Conservation (phyloP, 1,140 invertebrate genomes). For the Brachionus calyciflorus region DNA sequence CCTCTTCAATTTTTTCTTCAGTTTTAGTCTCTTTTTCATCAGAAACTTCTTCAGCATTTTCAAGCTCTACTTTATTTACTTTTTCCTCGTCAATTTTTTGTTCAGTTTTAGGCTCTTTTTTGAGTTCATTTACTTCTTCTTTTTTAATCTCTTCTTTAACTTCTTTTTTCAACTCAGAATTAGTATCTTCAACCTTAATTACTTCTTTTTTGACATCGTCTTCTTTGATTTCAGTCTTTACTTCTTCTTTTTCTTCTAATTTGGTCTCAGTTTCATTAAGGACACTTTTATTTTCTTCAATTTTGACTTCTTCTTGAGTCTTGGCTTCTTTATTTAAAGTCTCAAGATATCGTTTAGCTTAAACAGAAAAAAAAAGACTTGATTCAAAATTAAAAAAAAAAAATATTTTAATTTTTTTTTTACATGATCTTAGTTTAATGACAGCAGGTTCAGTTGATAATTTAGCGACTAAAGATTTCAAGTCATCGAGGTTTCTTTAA, state of each 20-base stretch:
- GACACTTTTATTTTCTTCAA: neutral
- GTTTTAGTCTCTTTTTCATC: neutral
- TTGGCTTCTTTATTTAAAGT: neutral
- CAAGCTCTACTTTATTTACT: neutral
- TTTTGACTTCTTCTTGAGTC: neutral
- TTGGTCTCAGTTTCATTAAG: neutral
- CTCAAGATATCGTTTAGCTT: neutral
- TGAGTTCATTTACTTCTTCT: neutral
- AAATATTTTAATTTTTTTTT: neutral
- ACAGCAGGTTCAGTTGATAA: neutral
- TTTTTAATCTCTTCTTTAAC: neutral
- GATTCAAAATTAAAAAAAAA: neutral
- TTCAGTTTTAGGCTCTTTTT: neutral
- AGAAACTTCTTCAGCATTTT: neutral
- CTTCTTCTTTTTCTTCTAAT: neutral
- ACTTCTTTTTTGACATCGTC: neutral
- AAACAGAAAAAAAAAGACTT: neutral
- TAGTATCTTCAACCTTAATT: neutral
- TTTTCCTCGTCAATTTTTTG: neutral
- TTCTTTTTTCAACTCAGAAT: neutral
- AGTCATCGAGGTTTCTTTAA: neutral
- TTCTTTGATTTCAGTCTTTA: neutral
- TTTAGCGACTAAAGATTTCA: neutral
- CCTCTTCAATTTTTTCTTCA: neutral
- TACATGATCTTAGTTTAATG: constrained; percentile 9